phyloP scores from a whole-genome alignment of 1,140 invertebrate species.

The Globodera rostochiensis region DNA sequence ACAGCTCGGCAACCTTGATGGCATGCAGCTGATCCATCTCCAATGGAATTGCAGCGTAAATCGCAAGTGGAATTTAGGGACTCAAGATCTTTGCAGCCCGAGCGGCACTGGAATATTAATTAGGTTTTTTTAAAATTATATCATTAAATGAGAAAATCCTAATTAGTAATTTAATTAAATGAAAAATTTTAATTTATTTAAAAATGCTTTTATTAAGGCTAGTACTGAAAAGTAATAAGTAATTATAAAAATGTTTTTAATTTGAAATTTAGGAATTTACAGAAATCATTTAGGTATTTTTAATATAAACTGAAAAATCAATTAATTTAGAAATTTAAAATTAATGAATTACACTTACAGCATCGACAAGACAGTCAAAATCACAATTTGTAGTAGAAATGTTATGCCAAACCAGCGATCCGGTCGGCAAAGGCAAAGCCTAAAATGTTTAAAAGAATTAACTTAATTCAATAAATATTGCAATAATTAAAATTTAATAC shows the following conservation, averaged over 20 bases:
- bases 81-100: slow-evolving; percentile 49
- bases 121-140: neutral
- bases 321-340: too few relatives aligned
- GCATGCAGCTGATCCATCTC: slow-evolving; percentile 20
- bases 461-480: too few relatives aligned
- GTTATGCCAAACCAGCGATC: slow-evolving; percentile 39
- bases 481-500: too few relatives aligned
- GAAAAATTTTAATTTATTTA: too few relatives aligned
- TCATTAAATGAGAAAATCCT: slow-evolving; percentile 2
- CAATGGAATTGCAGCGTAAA: slow-evolving; percentile 36
- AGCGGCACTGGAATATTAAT: slow-evolving; percentile 37
- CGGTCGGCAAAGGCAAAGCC: slow-evolving; percentile 43
- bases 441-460: neutral
- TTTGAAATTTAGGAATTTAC: too few relatives aligned
- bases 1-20: slow-evolving; percentile 52
- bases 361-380: slow-evolving; percentile 48
- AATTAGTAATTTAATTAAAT: too few relatives aligned
- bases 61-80: slow-evolving; percentile 46
- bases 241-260: too few relatives aligned
- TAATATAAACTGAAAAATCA: too few relatives aligned
- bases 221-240: neutral
- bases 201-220: too few relatives aligned
- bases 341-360: slow-evolving; percentile 30
- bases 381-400: slow-evolving; percentile 38
- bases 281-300: too few relatives aligned